Percentiles rank a stretch among this genome's conserved stretches.
Evolutionary conservation across 2,797 vertebrate genomes (phyloP).

Genomic region (Semaprochilodus insignis): DNA sequence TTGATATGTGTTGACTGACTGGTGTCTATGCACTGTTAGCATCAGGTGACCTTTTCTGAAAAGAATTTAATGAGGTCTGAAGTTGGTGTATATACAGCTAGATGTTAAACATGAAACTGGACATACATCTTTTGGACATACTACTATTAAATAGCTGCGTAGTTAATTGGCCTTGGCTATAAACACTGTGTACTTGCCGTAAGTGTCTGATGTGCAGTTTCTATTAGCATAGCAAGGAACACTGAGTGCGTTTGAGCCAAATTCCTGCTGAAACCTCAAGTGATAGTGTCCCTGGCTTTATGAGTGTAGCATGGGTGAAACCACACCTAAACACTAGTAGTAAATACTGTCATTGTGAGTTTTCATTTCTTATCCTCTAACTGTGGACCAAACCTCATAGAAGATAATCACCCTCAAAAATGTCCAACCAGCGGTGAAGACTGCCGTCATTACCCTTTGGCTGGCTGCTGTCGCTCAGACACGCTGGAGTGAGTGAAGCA

Average conservation of each 20-base stretch:
- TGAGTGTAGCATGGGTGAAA: conserved; percentile 35
- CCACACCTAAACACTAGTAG: conserved; percentile 39
- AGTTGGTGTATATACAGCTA: neutral
- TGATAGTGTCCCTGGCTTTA: conserved; percentile 27
- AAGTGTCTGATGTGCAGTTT: conserved; percentile 14
- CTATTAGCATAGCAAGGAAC: conserved; percentile 7
- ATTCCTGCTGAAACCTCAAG: conserved; percentile 46
- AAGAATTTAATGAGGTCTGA: neutral
- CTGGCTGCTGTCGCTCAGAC: conserved; percentile 35
- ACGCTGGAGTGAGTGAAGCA: neutral
- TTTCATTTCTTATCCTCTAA: conserved; percentile 52
- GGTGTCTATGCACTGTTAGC: neutral
- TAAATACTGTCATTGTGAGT: conserved; percentile 49
- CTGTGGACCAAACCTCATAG: conserved; percentile 53
- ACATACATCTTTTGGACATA: neutral
- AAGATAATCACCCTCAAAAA: conserved; percentile 51
- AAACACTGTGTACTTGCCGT: neutral
- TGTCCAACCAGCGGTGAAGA: conserved; percentile 25
- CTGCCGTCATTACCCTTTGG: conserved; percentile 13
- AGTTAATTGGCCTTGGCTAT: conserved; percentile 2
- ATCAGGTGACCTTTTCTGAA: neutral
- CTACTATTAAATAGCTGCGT: neutral
- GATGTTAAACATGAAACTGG: no score
- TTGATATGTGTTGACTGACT: conserved; percentile 10
- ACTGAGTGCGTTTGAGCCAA: neutral